Conservation (phyloP, 2,797 vertebrate species). For the Decapterus maruadsi region DNA sequence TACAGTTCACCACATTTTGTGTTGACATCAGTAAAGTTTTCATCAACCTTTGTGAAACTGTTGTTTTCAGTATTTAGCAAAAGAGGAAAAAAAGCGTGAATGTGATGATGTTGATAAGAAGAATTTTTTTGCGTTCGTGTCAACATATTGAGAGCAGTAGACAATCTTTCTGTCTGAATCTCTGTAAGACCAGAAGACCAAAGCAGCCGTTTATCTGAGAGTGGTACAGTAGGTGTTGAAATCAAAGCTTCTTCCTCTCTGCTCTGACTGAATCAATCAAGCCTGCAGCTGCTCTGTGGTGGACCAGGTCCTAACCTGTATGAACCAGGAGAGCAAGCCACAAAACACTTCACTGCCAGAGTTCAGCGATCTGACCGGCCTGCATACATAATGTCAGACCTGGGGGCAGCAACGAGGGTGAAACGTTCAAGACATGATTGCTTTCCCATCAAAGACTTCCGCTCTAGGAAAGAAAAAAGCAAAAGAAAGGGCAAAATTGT, state of each 20-base stretch:
- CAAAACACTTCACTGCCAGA: conserved; percentile 39
- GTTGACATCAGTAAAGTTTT: background rate
- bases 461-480: conserved; percentile 28
- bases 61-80: conserved; percentile 8
- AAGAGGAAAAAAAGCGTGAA: conserved; percentile 15
- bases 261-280: conserved; percentile 40
- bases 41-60: background rate
- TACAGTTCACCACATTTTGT: background rate
- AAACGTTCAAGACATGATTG: conserved; percentile 45
- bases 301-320: conserved; percentile 35
- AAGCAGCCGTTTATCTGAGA: conserved; percentile 24
- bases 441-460: conserved; percentile 47
- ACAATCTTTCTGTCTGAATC: conserved; percentile 24
- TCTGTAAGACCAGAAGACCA: conserved; percentile 29
- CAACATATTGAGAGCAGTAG: conserved; percentile 15
- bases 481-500: conserved; percentile 25
- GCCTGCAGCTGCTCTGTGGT: conserved; percentile 32
- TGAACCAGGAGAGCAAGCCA: conserved; percentile 30
- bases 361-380: conserved; percentile 38
- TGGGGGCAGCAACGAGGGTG: background rate
- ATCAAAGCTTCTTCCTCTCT: conserved; percentile 25
- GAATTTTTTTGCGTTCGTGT: conserved; percentile 12
- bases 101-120: background rate
- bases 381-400: conserved; percentile 29
- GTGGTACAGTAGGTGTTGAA: conserved; percentile 14